Conservation (phyloP, 53 echinoderm and acorn worm genomes). For the Glandiceps talaboti region DNA sequence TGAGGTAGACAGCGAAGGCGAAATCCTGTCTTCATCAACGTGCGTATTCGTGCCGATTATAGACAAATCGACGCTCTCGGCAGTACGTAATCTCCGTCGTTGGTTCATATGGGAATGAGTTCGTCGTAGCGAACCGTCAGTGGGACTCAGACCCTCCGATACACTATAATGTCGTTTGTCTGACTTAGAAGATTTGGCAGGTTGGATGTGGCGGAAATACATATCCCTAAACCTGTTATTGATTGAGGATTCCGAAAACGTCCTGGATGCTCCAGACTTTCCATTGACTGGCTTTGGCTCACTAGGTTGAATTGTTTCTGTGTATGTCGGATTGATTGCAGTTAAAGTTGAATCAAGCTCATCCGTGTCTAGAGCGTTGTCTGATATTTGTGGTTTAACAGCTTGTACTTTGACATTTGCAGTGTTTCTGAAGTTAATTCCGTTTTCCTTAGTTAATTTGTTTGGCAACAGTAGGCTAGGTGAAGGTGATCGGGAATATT, state of each 20-base stretch:
- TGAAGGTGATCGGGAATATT: not conserved
- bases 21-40: not conserved
- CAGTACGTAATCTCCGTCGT: not conserved
- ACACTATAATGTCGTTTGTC: not conserved
- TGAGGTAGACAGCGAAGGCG: not conserved
- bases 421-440: not conserved
- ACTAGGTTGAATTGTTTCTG: not conserved
- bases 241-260: not conserved
- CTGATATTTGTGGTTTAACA: not conserved
- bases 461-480: not conserved
- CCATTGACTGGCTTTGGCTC: not conserved
- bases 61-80: not conserved
- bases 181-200: not conserved
- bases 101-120: too few relatives aligned
- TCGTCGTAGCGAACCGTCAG: not conserved
- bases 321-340: not conserved
- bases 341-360: not conserved
- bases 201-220: not conserved
- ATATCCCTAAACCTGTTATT: not conserved
- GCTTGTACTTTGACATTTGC: not conserved
- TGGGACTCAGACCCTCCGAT: not conserved
- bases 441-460: not conserved
- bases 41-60: not conserved
- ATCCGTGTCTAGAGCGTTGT: not conserved
- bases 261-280: not conserved